Percentiles rank a stretch among this genome's conserved stretches.
These are phyloP conservation scores for Cheilosia soror DNA, from an alignment of 2,888 invertebrate species.

Conservation along the genomic window DNA sequence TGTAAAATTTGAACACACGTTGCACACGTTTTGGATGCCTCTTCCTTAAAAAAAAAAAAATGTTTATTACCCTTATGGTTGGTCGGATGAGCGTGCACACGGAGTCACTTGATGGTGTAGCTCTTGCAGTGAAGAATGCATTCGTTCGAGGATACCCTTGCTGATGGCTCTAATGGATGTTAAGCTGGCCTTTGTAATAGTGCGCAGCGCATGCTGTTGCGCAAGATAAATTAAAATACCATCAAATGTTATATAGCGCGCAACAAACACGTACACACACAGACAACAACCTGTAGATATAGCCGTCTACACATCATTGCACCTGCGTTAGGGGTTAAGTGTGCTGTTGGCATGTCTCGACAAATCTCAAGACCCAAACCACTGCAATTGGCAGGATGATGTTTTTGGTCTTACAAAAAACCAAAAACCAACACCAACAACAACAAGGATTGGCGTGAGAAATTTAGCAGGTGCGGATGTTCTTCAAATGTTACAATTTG, in stretches of 20 bases:
- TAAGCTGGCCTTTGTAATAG: conserved; percentile 10
- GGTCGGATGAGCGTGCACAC: not conserved
- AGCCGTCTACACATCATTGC: conserved; percentile 46
- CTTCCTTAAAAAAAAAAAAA: conserved; percentile 31
- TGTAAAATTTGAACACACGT: conserved; percentile 72
- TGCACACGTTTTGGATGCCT: conserved; percentile 65
- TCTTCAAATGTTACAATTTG: conserved; percentile 70
- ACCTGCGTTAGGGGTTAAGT: conserved; percentile 63
- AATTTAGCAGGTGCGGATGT: conserved; percentile 72
- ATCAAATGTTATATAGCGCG: conserved; percentile 55
- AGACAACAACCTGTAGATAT: not conserved
- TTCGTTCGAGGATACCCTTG: conserved; percentile 32
- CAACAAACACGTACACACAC: not conserved
- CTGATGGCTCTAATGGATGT: conserved; percentile 39
- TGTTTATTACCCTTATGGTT: conserved; percentile 32
- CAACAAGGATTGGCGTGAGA: conserved; percentile 65
- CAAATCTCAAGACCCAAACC: conserved; percentile 63
- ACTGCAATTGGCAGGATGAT: conserved; percentile 54
- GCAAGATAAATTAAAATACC: conserved; percentile 66
- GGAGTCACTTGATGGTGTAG: not conserved
- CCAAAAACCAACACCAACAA: not conserved
- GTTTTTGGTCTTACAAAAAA: conserved; percentile 43
- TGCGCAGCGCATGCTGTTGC: conserved; percentile 34
- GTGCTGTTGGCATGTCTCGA: conserved; percentile 41
- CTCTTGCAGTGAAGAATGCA: conserved; percentile 35